Evolutionary conservation across 2,888 invertebrate species (phyloP), one percentile per base, ranked within the genome.

Genomic region (Ennomos fuscantarius): DNA sequence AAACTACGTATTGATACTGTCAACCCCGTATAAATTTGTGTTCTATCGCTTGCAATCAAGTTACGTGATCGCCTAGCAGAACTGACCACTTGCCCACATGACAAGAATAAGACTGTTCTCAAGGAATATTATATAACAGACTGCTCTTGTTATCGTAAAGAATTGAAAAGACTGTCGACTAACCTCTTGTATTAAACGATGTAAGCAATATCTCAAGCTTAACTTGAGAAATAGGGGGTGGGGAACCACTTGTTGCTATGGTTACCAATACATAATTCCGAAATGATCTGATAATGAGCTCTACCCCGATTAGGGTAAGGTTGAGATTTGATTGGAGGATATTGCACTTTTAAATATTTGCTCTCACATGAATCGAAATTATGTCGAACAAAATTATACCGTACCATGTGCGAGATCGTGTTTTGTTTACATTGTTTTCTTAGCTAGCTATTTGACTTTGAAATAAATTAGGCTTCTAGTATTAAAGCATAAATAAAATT

Each of bases 161-260:
- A 55, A 56, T 39, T 55, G 36, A 61, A 61, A 59, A 60, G 52
- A 55, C 60, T 62, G 60, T 60, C 62, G 49, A 56, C 48, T 62
- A 65, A 60, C 62, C 61, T 62, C 39, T 62, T 52, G 51, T 42
- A 61, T 59, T 72, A 74, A 73, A 74, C 75, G 73, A 72, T 78
- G 78, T 71, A 78, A 76, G 78, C 81, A 78, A 87, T 87, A 86
- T 84, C 77, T 87, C 81, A 82, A 70, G 76, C 76, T 79, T 69
- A 71, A 69, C 74, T 76, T 79, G 70, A 73, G 69, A 70, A 68
- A 70, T 65, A 61, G 68, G 66, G 66, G 68, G 68, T 66, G 74
- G 69, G 63, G 53, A 69, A 69, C 77, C 79, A 88, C 87, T 79
- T 87, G 87, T 87, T 87, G 87, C 85, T 84, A 86, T 83, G 79